phyloP scores from a whole-genome alignment of 2,888 invertebrate species.

The Mantis religiosa region DNA sequence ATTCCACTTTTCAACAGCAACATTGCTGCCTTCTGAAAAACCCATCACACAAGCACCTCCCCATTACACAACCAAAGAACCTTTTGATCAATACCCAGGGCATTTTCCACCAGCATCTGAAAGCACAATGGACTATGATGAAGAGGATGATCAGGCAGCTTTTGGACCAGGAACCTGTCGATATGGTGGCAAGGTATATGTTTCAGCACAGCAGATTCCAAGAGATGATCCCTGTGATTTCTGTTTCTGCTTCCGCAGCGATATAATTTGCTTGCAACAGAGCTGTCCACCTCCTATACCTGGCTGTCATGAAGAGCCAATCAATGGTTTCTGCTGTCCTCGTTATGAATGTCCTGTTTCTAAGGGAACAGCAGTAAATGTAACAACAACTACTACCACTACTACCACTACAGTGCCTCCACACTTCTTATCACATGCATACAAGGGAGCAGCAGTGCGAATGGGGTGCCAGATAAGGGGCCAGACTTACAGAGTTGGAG shows the following conservation, averaged over 20 bases:
- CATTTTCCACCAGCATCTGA: constrained; percentile 27
- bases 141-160: constrained; percentile 62
- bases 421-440: constrained; percentile 74
- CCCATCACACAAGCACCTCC: neutral
- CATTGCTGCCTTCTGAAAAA: neutral
- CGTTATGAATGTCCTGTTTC: constrained; percentile 90
- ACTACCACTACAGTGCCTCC: constrained; percentile 76
- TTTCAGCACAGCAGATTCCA: constrained; percentile 92
- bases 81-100: neutral
- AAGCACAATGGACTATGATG: constrained; percentile 40
- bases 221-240: constrained; percentile 93
- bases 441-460: constrained; percentile 67
- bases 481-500: constrained; percentile 79
- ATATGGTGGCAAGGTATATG: constrained; percentile 88
- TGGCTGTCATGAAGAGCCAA: constrained; percentile 87
- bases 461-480: constrained; percentile 85
- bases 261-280: constrained; percentile 91
- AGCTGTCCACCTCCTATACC: constrained; percentile 92
- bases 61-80: neutral
- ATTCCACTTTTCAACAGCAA: constrained; percentile 8
- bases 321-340: constrained; percentile 91
- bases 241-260: constrained; percentile 95
- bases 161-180: constrained; percentile 88
- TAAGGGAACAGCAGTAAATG: constrained; percentile 75
- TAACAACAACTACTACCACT: constrained; percentile 83